Conservation (phyloP, 2,888 invertebrate genomes). For the Patella pellucida region DNA sequence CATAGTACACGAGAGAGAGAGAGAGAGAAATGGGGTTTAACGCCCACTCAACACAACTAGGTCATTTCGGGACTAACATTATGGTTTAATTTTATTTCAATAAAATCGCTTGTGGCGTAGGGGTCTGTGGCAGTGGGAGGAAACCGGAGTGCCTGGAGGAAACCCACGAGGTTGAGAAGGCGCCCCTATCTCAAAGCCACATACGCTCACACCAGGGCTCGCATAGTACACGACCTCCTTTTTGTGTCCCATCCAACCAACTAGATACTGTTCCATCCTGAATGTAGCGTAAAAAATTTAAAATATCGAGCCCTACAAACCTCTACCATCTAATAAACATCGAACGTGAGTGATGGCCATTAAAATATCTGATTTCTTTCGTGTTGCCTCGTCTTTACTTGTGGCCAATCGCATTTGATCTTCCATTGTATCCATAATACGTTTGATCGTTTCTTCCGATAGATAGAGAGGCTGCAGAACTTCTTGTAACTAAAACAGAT, state of each 20-base stretch:
- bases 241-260: background rate
- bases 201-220: too few relatives aligned
- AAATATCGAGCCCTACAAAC: conserved; percentile 38
- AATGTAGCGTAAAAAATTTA: background rate
- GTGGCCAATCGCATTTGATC: conserved; percentile 57
- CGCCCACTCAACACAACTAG: too few relatives aligned
- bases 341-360: conserved; percentile 69
- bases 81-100: too few relatives aligned
- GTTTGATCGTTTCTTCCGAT: conserved; percentile 20
- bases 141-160: too few relatives aligned
- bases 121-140: too few relatives aligned
- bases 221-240: too few relatives aligned
- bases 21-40: too few relatives aligned
- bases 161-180: too few relatives aligned
- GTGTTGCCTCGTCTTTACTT: conserved; percentile 48
- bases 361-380: conserved; percentile 59
- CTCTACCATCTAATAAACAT: conserved; percentile 62
- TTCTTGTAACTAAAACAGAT: background rate
- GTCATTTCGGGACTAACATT: too few relatives aligned
- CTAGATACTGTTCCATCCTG: background rate
- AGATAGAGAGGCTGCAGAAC: background rate
- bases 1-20: too few relatives aligned
- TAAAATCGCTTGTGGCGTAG: too few relatives aligned
- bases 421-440: conserved; percentile 49
- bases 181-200: too few relatives aligned